These are phyloP conservation scores for Corythucha ciliata DNA, from an alignment of 2,888 invertebrate genomes.

Conservation along the genomic window DNA sequence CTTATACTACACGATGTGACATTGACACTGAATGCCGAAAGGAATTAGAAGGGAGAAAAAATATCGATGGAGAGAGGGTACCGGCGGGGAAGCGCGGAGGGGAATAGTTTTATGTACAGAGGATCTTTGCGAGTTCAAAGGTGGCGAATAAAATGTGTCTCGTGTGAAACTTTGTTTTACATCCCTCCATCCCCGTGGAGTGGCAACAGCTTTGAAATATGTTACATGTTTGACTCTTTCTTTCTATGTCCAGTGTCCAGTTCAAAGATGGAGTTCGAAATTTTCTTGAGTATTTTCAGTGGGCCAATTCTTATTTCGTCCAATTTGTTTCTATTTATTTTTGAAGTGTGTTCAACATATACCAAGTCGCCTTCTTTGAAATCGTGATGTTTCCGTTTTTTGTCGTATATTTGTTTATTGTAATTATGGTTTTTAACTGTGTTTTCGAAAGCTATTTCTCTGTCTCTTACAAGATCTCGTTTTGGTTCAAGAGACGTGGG, in stretches of 20 bases:
- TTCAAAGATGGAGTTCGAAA: slow-evolving; percentile 17
- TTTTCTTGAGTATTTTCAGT: slow-evolving; percentile 16
- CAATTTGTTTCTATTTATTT: slow-evolving; percentile 37
- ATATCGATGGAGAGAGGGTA: too few species aligned
- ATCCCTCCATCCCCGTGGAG: too few species aligned
- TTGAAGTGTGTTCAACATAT: slow-evolving; percentile 37
- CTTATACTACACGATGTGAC: too few species aligned
- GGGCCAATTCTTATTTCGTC: slow-evolving; percentile 36
- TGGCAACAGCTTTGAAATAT: not conserved
- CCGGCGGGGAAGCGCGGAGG: too few species aligned
- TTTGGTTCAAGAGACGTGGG: slow-evolving; percentile 30
- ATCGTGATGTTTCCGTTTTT: slow-evolving; percentile 33
- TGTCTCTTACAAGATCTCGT: slow-evolving; percentile 30
- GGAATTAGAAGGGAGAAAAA: too few species aligned
- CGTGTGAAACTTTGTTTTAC: too few species aligned
- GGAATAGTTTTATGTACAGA: too few species aligned
- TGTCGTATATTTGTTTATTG: slow-evolving; percentile 29
- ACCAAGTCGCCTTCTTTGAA: slow-evolving; percentile 37
- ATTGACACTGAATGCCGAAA: too few species aligned
- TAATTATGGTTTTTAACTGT: not conserved
- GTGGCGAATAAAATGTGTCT: too few species aligned
- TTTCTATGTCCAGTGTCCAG: slow-evolving; percentile 15
- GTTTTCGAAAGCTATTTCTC: slow-evolving; percentile 31
- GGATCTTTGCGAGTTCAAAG: too few species aligned
- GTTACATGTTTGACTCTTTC: slow-evolving; percentile 6